These are phyloP conservation scores for Dusona sp. DNA, from an alignment of 2,888 invertebrate genomes.

Conservation along the genomic window DNA sequence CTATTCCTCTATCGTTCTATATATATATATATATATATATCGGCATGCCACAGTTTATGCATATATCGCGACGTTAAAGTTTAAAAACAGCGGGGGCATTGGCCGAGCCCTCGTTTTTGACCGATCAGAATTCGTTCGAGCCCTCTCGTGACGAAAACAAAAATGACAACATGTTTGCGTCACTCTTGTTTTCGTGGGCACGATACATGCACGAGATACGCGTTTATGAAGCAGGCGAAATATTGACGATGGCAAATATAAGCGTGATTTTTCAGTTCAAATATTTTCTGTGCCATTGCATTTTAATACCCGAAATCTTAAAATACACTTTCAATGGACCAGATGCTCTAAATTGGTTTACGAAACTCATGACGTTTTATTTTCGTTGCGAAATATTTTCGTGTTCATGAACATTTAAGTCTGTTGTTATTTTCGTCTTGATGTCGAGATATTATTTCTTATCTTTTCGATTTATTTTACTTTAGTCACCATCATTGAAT, in stretches of 20 bases:
- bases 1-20: not conserved
- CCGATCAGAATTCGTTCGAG: constrained; percentile 41
- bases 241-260: not conserved
- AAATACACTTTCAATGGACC: not conserved
- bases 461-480: not conserved
- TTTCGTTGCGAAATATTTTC: not conserved
- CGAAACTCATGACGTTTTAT: not conserved
- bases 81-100: constrained; percentile 48
- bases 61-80: not conserved
- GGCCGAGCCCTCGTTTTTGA: constrained; percentile 55
- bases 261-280: not conserved
- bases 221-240: not conserved
- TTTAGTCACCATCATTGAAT: no score
- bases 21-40: not conserved
- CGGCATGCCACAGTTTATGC: not conserved
- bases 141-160: constrained; percentile 40
- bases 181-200: constrained; percentile 1
- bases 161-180: constrained; percentile 47
- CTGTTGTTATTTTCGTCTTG: not conserved
- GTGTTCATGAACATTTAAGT: not conserved
- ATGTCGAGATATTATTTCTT: not conserved
- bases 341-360: not conserved
- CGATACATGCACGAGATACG: not conserved
- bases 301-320: not conserved
- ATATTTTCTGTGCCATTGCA: not conserved